Base-by-base conservation (phyloP, 2,888 invertebrate species). In the Gastracanthus pulcherrimus region DNA sequence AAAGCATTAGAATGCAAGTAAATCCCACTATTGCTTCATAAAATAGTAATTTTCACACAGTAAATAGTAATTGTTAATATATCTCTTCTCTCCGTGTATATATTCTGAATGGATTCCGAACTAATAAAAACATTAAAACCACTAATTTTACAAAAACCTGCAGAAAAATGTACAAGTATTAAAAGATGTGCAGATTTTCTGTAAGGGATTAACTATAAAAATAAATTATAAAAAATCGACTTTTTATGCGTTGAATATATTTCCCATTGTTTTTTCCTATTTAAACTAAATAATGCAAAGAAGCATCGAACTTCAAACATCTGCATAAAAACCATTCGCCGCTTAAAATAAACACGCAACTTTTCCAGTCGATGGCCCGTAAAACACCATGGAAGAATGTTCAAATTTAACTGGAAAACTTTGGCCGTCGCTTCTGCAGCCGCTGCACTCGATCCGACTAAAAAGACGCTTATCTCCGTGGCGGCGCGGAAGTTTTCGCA, bases 351-450 rank as follows among this genome's bases (percentile, higher is more conserved):
- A 19, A 66, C 1, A 66, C 64, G 4, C 31, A 51, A 51, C 19
- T 51, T 51, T 26, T 41, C 38, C 36, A 23, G 38, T 38, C 5
- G 26, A 31, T 31, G 60, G 6, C 60, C 6, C 31, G 58, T 29
- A 26, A 11, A 19, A 31, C 5, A 31, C 0, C 16, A 6, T 16
- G 26, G 36, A 66, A 26, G 48, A 69, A 48, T 5, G 31, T 48
- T 69, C 31, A 51, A 48, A 70, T 70, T 70, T 38, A 55, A 45
- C 9, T 2, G 23, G 45, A 69, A 45, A 51, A 55, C 36, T 70
- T 70, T 23, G 23, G 23, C 34, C n/a, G n/a, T n/a, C n/a, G n/a
- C n/a, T n/a, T n/a, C n/a, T 41, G 26, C 41, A 11, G 13, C 4
- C 36, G 55, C 26, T 38, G 38, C 38, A 16, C 38, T 26, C 19